phyloP scores from a whole-genome alignment of 2,797 vertebrate genomes.

The Gallinago stenura region DNA sequence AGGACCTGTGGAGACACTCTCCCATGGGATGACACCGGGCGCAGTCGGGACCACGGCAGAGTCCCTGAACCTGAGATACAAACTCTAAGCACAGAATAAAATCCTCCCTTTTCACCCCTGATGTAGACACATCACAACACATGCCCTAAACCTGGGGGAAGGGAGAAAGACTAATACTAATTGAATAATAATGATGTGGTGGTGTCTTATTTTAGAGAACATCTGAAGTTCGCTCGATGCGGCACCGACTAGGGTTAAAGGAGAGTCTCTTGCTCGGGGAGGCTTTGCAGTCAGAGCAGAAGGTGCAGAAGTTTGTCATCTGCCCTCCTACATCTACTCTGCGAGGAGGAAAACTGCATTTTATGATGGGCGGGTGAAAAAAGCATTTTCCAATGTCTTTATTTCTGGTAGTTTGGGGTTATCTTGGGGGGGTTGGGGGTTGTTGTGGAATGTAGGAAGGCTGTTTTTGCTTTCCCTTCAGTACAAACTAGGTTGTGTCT shows the following conservation, averaged over 20 bases:
- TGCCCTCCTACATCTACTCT: not conserved
- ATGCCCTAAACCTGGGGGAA: not conserved
- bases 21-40: fast-evolving
- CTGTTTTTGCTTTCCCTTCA: not conserved
- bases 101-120: not conserved
- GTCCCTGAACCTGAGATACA: no score
- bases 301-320: not conserved
- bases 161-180: not conserved
- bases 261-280: not conserved
- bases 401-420: not conserved
- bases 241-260: not conserved
- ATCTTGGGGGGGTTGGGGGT: not conserved
- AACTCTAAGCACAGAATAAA: not conserved
- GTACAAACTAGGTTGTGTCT: not conserved
- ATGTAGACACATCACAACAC: not conserved
- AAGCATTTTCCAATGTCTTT: not conserved
- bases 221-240: not conserved
- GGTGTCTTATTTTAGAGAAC: not conserved
- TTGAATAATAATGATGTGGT: no score
- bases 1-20: not conserved
- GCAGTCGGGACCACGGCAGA: fast-evolving
- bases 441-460: not conserved
- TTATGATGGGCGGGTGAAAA: not conserved
- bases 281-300: not conserved
- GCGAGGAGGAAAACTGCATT: not conserved